Evolutionary conservation across 2,888 invertebrate species (phyloP).

Genomic region (Shargacucullia verbasci): DNA sequence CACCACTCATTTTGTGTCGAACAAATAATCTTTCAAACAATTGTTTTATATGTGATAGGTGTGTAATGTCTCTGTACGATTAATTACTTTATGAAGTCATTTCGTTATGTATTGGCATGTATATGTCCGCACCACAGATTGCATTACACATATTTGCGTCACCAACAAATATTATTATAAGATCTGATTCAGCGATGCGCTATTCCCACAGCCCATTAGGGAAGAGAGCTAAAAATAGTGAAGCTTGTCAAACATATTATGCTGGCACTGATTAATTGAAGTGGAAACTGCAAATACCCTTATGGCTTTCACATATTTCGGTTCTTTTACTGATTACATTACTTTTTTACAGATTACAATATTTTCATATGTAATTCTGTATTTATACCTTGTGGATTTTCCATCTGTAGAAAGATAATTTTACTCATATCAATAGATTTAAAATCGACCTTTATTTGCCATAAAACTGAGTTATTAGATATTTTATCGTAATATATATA

Average conservation of each 20-base stretch:
- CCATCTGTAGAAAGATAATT: background rate
- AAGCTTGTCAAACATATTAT: constrained; percentile 57
- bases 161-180: constrained; percentile 51
- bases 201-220: constrained; percentile 57
- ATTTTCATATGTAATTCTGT: constrained; percentile 23
- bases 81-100: constrained; percentile 7
- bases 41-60: constrained; percentile 5
- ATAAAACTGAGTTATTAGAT: no score
- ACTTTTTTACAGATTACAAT: no score
- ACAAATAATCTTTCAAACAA: constrained; percentile 18
- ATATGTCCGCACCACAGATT: constrained; percentile 33
- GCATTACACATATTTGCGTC: constrained; percentile 54
- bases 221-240: constrained; percentile 58
- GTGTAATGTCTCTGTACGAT: background rate
- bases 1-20: constrained; percentile 20
- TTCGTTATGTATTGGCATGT: constrained; percentile 1
- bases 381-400: background rate
- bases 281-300: constrained; percentile 60
- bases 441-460: no score
- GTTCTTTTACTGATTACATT: constrained; percentile 39
- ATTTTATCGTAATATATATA: background rate
- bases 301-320: constrained; percentile 43
- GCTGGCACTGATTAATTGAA: constrained; percentile 66
- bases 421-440: no score
- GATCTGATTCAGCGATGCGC: constrained; percentile 50